Base-by-base conservation (phyloP, 2,888 invertebrate species). In the Agapostemon virescens region DNA sequence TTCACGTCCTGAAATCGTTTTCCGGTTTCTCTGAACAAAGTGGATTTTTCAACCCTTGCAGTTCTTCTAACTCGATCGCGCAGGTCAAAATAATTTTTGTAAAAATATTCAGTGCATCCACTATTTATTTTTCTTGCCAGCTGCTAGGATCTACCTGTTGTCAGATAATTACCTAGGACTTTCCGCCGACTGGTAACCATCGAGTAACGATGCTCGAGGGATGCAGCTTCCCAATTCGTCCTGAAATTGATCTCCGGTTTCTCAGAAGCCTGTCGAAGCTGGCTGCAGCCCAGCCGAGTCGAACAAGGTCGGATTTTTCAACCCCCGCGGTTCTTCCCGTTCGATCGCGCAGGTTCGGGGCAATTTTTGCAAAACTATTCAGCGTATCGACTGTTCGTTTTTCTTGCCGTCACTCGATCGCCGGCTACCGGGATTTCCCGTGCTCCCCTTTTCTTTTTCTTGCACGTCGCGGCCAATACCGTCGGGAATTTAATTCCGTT, bases 401-500 rank as follows among this genome's bases (percentile, higher is more conserved):
- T 23, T 30, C 69, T 40, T 42, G 33, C 26, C 26, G n/a, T 30
- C 45, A 42, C 26, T 82, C 74, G 64, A 76, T 70, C 36, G 45
- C 30, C 69, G 69, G 55, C 67, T 55, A 68, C 68, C 81, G 70
- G 72, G 81, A 61, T 61, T 61, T 61, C 61, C 33, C 61, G 20
- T 30, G 30, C 30, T 20, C 20, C 61, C 33, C 33, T 20, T 61
- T 33, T 61, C 61, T 73, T 77, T 83, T 68, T 82, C 78, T 49
- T 36, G 33, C 63, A 33, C 70, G 64, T 79, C 61, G 77, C 77
- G 61, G 33, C 78, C 79, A 72, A 70, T 78, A 79, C 77, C 81
- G 68, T 40, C 49, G 49, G 84, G 88, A 90, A 90, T 90, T 90
- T 88, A 89, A 90, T 90, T 89, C 86, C 87, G 85, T 83, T 87